phyloP scores from a whole-genome alignment of 1,140 invertebrate species.

The Colletes gigas region DNA sequence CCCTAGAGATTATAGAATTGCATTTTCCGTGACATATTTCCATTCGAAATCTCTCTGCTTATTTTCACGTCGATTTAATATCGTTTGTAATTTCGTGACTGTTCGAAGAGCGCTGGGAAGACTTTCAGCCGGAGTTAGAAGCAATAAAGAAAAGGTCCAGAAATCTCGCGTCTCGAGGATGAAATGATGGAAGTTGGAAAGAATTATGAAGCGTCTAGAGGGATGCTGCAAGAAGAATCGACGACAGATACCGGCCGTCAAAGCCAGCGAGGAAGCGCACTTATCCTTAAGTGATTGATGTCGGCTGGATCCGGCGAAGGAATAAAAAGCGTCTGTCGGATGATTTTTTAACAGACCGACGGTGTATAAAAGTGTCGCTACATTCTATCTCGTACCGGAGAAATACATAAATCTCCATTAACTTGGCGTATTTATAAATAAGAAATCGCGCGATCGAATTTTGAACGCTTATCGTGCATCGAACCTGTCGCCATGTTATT shows the following conservation, averaged over 20 bases:
- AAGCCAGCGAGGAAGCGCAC: constrained; percentile 60
- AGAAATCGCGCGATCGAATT: not conserved
- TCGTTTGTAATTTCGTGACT: not conserved
- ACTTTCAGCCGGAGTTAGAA: not conserved
- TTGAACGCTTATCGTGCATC: not conserved
- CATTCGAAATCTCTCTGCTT: not conserved
- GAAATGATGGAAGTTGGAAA: constrained; percentile 67
- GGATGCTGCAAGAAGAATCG: constrained; percentile 70
- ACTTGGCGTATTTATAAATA: constrained; percentile 10
- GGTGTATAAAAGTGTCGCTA: constrained; percentile 34
- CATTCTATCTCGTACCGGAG: not conserved
- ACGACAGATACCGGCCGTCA: constrained; percentile 69
- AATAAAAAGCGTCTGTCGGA: constrained; percentile 53
- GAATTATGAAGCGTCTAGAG: constrained; percentile 57
- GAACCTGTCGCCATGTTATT: too few relatives aligned
- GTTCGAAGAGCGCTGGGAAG: not conserved
- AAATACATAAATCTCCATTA: constrained; percentile 38
- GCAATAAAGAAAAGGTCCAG: constrained; percentile 33
- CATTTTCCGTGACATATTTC: not conserved
- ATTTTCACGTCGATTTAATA: not conserved
- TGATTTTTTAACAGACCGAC: constrained; percentile 61
- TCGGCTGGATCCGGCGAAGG: constrained; percentile 42
- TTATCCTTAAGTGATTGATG: constrained; percentile 69
- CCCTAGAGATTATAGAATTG: too few relatives aligned
- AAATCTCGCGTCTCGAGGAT: constrained; percentile 51